These are phyloP conservation scores for Zingel zingel DNA, from an alignment of 2,113 vertebrate genomes.

Conservation along the genomic window DNA sequence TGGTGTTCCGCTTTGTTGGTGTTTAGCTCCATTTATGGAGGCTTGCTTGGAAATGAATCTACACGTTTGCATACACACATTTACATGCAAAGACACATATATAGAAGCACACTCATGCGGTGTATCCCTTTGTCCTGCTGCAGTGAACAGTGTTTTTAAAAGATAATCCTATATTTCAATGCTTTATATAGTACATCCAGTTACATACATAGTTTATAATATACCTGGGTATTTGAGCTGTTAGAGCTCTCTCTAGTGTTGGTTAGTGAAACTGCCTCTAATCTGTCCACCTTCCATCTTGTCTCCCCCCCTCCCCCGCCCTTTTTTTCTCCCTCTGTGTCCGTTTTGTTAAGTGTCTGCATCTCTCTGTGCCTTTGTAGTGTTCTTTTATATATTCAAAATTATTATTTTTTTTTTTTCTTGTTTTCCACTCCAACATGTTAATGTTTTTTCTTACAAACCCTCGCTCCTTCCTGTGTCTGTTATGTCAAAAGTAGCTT, in stretches of 20 bases:
- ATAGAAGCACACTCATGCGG: slow-evolving; percentile 66
- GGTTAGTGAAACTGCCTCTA: slow-evolving; percentile 72
- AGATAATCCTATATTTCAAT: slow-evolving; percentile 78
- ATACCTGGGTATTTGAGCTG: slow-evolving; percentile 71
- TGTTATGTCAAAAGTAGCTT: slow-evolving; percentile 56
- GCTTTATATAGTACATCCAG: slow-evolving; percentile 76
- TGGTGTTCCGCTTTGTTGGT: slow-evolving; percentile 65
- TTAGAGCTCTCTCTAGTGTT: slow-evolving; percentile 76
- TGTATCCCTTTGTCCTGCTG: slow-evolving; percentile 76
- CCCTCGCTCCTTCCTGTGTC: slow-evolving; percentile 44
- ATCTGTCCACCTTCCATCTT: slow-evolving; percentile 43
- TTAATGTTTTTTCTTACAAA: slow-evolving; percentile 21
- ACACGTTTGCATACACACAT: slow-evolving; percentile 25
- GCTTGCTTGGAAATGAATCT: slow-evolving; percentile 57
- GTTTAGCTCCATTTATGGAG: slow-evolving; percentile 58
- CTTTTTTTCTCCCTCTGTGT: slow-evolving; percentile 36
- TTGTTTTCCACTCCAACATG: slow-evolving; percentile 23
- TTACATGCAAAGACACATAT: slow-evolving; percentile 35
- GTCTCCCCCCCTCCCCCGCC: not conserved
- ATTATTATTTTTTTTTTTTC: slow-evolving; percentile 3
- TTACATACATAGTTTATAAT: slow-evolving; percentile 74
- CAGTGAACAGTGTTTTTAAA: slow-evolving; percentile 79
- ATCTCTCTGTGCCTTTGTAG: slow-evolving; percentile 81
- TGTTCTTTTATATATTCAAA: slow-evolving; percentile 60
- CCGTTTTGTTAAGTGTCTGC: slow-evolving; percentile 62